Evolutionary conservation across 2,797 vertebrate genomes (phyloP), one percentile per base, ranked within the genome.

Genomic region (Emys orbicularis): DNA sequence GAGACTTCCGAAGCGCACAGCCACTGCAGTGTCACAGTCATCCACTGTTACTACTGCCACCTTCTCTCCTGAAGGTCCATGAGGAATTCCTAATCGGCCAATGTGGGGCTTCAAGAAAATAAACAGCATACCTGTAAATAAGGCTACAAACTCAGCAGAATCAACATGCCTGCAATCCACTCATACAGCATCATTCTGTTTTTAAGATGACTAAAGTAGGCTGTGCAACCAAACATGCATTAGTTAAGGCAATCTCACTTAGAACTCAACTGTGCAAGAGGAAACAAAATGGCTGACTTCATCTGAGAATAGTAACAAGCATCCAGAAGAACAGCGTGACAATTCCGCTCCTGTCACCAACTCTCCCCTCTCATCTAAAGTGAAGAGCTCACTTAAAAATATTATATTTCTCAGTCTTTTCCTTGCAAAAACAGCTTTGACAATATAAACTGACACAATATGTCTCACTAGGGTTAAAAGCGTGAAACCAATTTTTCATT

Each of bases 1-100:
- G 84, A 99, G 97, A 96, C 86, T 98, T 61, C 99, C 99, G 0
- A 99, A 99, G 88, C 99, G 99, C 89, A 99, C 98, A 0, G 99
- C 99, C 98, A 99, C 98, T 10, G 99, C 99, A 0, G 99, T 99
- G 97, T 99, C 99, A 89, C 99, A 99, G 97, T 99, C 99, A 0
- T 99, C 99, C 92, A 99, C 99, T 0, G 99, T 99, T 44, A 99
- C 99, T 93, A 99, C 99, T 0, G 99, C 99, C 97, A 99, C 99
- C 97, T 99, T 99, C 96, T 99, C 99, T 49, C 99, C 99, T 0
- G 99, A 99, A 0, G 99, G 99, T n/a, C 99, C 99, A 0, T 99
- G 99, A 52, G 99, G 99, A 97, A 99, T 98, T 83, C 99, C 99
- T 65, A 99, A 97, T 21, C 99, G 98, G 41, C 99, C 99, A 4